Percentiles rank a stretch among this genome's conserved stretches.
phyloP scores from a whole-genome alignment of 92 coral and sea anemone species.

The Porites cylindrica region DNA sequence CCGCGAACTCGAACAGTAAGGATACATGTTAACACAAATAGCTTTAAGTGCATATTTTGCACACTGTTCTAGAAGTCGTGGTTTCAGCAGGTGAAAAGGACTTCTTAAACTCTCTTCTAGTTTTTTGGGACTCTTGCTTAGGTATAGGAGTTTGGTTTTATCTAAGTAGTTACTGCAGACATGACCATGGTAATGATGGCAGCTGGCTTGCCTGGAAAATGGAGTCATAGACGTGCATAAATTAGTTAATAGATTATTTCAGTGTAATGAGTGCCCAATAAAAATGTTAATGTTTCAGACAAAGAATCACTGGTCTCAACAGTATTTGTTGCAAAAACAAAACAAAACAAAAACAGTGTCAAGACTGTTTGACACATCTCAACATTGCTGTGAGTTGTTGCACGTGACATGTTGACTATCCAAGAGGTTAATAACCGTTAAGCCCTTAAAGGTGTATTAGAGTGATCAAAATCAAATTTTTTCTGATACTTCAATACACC shows the following conservation, averaged over 20 bases:
- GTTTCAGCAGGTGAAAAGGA: slow-evolving; percentile 74
- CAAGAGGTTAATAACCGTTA: no score
- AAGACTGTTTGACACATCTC: no score
- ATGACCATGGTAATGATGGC: slow-evolving; percentile 93
- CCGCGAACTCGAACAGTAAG: slow-evolving; percentile 77
- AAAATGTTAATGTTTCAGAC: no score
- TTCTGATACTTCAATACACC: no score
- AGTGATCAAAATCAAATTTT: no score
- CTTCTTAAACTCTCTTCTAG: slow-evolving; percentile 79
- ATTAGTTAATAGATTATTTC: background rate
- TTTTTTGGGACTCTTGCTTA: slow-evolving; percentile 73
- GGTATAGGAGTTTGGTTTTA: slow-evolving; percentile 83
- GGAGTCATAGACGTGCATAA: background rate
- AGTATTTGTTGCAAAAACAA: no score
- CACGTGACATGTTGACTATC: no score
- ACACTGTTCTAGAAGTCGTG: slow-evolving; percentile 76
- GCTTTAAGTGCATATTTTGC: slow-evolving; percentile 86
- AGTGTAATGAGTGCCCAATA: no score
- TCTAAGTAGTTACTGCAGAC: slow-evolving; percentile 80
- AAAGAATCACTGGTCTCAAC: no score
- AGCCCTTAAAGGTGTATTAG: no score
- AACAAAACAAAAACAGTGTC: no score
- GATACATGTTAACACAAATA: slow-evolving; percentile 82
- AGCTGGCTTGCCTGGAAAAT: slow-evolving; percentile 74
- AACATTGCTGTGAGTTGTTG: no score